These are phyloP conservation scores for Caenorhabditis macrosperma DNA, from an alignment of 2,888 invertebrate species.

Conservation along the genomic window DNA sequence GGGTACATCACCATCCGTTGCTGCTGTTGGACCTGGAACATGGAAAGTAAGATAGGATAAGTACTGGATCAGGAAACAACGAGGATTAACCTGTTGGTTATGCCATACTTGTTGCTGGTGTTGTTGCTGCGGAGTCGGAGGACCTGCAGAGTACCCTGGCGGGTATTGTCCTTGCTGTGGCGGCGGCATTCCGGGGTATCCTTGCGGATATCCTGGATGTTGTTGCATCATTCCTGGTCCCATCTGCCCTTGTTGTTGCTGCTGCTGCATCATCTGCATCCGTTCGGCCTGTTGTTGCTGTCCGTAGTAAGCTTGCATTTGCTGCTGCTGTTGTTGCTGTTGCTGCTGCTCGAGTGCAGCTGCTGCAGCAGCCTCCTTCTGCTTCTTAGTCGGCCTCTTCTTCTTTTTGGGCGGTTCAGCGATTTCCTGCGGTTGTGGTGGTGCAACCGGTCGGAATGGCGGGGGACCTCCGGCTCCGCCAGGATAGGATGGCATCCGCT, in stretches of 20 bases:
- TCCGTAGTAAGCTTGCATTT: slow-evolving; percentile 40
- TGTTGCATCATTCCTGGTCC: slow-evolving; percentile 16
- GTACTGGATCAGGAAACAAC: too few species aligned
- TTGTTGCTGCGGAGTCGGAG: slow-evolving; percentile 27
- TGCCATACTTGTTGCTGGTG: slow-evolving; percentile 54
- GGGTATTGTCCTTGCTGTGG: slow-evolving; percentile 41
- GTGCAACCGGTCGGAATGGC: slow-evolving; percentile 28
- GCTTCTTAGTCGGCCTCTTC: slow-evolving; percentile 65
- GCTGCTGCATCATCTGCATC: slow-evolving; percentile 55
- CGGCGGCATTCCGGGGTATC: slow-evolving; percentile 18
- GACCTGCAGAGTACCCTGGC: slow-evolving; percentile 51
- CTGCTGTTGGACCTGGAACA: slow-evolving; percentile 33
- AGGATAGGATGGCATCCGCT: slow-evolving; percentile 51
- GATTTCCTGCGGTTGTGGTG: slow-evolving; percentile 13
- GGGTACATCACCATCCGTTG: slow-evolving; percentile 42
- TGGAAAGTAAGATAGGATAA: too few species aligned
- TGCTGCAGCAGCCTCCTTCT: slow-evolving; percentile 61
- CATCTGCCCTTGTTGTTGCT: slow-evolving; percentile 45
- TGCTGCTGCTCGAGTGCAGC: slow-evolving; percentile 21
- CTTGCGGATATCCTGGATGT: slow-evolving; percentile 33
- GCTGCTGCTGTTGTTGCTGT: slow-evolving; percentile 49
- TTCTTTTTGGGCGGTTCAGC: slow-evolving; percentile 63
- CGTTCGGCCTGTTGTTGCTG: slow-evolving; percentile 43
- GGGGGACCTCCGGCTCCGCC: slow-evolving; percentile 10
- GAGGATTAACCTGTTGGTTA: slow-evolving; percentile 50